Evolutionary conservation across 2,113 vertebrate species (phyloP), one percentile per base, ranked within the genome.

Genomic region (Carassius carassius): DNA sequence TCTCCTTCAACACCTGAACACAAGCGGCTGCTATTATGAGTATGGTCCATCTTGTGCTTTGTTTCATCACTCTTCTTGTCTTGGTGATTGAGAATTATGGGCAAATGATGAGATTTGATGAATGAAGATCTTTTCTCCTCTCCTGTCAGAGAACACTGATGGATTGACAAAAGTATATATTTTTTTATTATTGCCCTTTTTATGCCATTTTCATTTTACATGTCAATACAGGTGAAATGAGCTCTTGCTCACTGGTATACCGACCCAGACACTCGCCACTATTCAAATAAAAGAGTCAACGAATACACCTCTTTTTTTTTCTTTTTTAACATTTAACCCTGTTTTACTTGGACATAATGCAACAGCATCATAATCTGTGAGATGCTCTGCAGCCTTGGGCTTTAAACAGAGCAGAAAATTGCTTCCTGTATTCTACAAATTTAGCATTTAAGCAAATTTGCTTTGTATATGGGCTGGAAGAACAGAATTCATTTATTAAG

Each of bases 211-310:
- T 88, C 69, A 88, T 86, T 88, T 88, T 86, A 81, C 84, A 81
- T 86, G 77, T 72, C 87, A 81, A 86, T 88, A 86, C 21, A 60
- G 87, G 77, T 84, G 76, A 88, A 88, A 86, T 86, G 87, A 88
- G 74, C 58, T 79, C 56, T 60, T 54, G 60, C 72, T 49, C 44
- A 76, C 29, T 25, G 65, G 63, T 14, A 74, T 13, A 63, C 67
- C 14, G 37, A 60, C 47, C 47, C 14, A 51, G 25, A 35, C 69
- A 62, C 37, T 63, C 17, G 60, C 63, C 7, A 4, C 56, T 19
- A 41, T 17, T 78, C 7, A 44, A 78, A 41, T 78, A 21, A 60
- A n/a, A 23, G 54, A 23, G 56, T 13, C 32, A 58, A 17, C 12
- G 74, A 77, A 77, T 54, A 32, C 25, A 60, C 19, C 32, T 78